These are phyloP conservation scores for Rousettus madagascariensis DNA, from an alignment of 2,797 vertebrate genomes.

Conservation along the genomic window DNA sequence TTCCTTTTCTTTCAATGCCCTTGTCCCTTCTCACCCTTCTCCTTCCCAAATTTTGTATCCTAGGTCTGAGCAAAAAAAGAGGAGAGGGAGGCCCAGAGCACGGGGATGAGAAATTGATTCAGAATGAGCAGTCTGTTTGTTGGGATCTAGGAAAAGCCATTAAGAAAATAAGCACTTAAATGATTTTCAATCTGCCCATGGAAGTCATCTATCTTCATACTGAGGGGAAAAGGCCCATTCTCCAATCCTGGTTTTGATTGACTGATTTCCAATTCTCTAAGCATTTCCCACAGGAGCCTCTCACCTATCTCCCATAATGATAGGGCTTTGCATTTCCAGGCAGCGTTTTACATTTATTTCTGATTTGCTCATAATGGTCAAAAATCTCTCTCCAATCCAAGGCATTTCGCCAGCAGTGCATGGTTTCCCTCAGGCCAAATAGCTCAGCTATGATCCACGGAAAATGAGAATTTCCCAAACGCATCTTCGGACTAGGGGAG, in stretches of 20 bases:
- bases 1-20: background rate
- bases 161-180: conserved; percentile 81
- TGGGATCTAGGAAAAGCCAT: conserved; percentile 70
- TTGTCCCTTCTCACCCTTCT: background rate
- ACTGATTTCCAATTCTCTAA: conserved; percentile 77
- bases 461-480: conserved; percentile 81
- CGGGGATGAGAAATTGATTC: conserved; percentile 64
- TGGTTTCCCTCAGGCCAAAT: conserved; percentile 77
- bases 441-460: conserved; percentile 79
- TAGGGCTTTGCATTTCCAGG: conserved; percentile 78
- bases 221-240: background rate
- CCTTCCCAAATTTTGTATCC: conserved; percentile 23
- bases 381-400: conserved; percentile 73
- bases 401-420: conserved; percentile 70
- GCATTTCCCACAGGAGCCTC: conserved; percentile 72
- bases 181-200: conserved; percentile 69
- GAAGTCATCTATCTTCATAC: conserved; percentile 72
- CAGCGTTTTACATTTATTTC: conserved; percentile 82
- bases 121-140: conserved; percentile 68
- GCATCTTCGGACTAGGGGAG: conserved; percentile 69
- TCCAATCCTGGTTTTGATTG: conserved; percentile 69
- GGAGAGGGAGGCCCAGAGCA: background rate
- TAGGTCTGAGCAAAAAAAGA: conserved; percentile 19
- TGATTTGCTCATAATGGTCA: conserved; percentile 80
- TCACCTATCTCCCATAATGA: conserved; percentile 79